A percentile compares a stretch with the other conserved stretches of the same genome.
phyloP scores from a whole-genome alignment of 1,140 invertebrate genomes.

The silkworm (Bombyx mori) region DNA sequence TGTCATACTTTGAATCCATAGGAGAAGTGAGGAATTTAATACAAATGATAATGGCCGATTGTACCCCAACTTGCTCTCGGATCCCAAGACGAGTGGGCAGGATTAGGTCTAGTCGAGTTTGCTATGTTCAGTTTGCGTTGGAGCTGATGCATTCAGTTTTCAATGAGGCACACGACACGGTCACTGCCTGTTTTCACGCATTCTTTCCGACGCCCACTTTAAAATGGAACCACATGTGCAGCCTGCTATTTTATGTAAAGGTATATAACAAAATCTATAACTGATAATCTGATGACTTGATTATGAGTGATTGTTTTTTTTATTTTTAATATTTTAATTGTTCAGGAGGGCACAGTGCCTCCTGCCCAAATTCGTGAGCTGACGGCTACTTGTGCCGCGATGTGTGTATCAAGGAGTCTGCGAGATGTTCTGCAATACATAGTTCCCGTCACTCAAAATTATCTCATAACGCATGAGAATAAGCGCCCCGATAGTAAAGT shows the following conservation, averaged over 20 bases:
- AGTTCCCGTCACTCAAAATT: slow-evolving; percentile 46
- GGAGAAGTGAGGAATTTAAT: slow-evolving; percentile 88
- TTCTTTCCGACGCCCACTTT: slow-evolving; percentile 95
- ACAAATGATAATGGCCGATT: slow-evolving; percentile 87
- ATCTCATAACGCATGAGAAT: slow-evolving; percentile 20
- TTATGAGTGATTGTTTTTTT: background rate
- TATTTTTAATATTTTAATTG: slow-evolving; percentile 10
- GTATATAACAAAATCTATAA: slow-evolving; percentile 59
- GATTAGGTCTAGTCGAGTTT: slow-evolving; percentile 34
- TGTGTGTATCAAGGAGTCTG: slow-evolving; percentile 48
- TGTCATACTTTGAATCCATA: slow-evolving; percentile 86
- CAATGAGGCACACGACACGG: slow-evolving; percentile 91
- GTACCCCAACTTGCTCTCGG: slow-evolving; percentile 70
- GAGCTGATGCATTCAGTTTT: slow-evolving; percentile 80
- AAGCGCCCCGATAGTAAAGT: slow-evolving; percentile 36
- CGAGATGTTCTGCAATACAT: slow-evolving; percentile 56
- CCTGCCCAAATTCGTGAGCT: slow-evolving; percentile 36
- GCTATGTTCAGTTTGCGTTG: slow-evolving; percentile 55
- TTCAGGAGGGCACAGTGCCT: slow-evolving; percentile 47
- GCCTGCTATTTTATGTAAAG: slow-evolving; percentile 85
- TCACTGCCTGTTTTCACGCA: slow-evolving; percentile 93
- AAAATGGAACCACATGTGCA: slow-evolving; percentile 94
- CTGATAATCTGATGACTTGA: too few relatives aligned
- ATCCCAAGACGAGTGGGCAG: slow-evolving; percentile 33
- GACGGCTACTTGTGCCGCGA: slow-evolving; percentile 43